phyloP scores from a whole-genome alignment of 2,888 invertebrate species.

The Tipula helvola region DNA sequence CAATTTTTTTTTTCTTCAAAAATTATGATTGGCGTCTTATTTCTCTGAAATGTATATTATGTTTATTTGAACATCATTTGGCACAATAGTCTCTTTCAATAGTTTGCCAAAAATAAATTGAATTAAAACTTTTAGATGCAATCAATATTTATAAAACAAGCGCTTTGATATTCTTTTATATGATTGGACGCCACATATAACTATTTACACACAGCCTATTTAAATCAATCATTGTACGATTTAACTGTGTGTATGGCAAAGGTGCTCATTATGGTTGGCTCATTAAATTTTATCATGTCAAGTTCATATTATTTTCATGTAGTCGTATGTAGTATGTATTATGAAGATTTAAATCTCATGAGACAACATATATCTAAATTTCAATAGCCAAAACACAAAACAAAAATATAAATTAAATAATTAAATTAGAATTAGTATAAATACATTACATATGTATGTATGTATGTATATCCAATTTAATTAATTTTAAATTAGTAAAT shows the following conservation, averaged over 20 bases:
- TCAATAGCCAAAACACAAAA: not conserved
- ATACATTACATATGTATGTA: not conserved
- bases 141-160: not conserved
- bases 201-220: too few relatives aligned
- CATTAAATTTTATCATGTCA: not conserved
- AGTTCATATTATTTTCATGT: not conserved
- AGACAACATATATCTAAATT: not conserved
- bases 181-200: not conserved
- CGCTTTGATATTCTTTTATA: not conserved
- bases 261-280: not conserved
- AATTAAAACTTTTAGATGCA: not conserved
- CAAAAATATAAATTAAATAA: not conserved
- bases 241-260: not conserved
- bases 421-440: not conserved
- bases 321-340: not conserved
- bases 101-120: not conserved
- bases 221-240: not conserved
- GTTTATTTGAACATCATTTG: not conserved
- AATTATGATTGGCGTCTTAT: not conserved
- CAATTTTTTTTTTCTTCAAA: not conserved
- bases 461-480: not conserved
- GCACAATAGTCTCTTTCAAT: not conserved
- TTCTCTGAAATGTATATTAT: not conserved
- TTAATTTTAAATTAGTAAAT: not conserved
- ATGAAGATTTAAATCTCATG: not conserved